A percentile compares a stretch with the other conserved stretches of the same genome.
Conservation (phyloP, 2,888 invertebrate genomes). For the Camptogramma bilineatum region DNA sequence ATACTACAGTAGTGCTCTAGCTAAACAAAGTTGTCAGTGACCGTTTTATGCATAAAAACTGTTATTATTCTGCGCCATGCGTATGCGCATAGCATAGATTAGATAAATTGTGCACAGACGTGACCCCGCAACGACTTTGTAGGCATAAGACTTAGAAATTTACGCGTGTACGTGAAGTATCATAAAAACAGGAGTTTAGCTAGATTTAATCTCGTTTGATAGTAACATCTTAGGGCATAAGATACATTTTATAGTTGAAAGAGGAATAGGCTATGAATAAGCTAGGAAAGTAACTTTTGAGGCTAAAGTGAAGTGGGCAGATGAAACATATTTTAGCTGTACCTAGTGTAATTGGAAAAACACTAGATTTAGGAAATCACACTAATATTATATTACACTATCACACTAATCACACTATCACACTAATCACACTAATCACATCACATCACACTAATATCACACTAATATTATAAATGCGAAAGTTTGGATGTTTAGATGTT, state of each 20-base stretch:
- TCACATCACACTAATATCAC: too few species aligned
- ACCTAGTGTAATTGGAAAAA: too few species aligned
- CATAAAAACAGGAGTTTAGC: slow-evolving; percentile 14
- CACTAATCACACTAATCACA: too few species aligned
- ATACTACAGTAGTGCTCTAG: neutral
- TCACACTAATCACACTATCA: too few species aligned
- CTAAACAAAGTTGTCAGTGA: slow-evolving; percentile 2
- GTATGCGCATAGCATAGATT: slow-evolving; percentile 53
- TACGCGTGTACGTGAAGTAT: slow-evolving; percentile 29
- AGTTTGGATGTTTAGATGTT: too few species aligned
- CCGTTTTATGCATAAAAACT: neutral
- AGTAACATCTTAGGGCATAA: neutral
- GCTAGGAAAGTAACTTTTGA: too few species aligned
- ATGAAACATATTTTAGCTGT: too few species aligned
- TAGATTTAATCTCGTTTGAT: slow-evolving; percentile 9
- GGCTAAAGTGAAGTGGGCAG: too few species aligned
- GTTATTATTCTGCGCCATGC: slow-evolving; percentile 46
- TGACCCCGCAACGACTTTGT: slow-evolving; percentile 3
- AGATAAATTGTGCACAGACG: slow-evolving; percentile 34
- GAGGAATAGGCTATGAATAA: too few species aligned
- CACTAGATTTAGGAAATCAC: too few species aligned
- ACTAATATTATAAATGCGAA: too few species aligned
- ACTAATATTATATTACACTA: too few species aligned
- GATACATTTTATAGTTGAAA: neutral
- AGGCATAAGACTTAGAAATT: slow-evolving; percentile 29